These are phyloP conservation scores for Gallinago stenura DNA, from an alignment of 2,797 vertebrate species.

Conservation along the genomic window DNA sequence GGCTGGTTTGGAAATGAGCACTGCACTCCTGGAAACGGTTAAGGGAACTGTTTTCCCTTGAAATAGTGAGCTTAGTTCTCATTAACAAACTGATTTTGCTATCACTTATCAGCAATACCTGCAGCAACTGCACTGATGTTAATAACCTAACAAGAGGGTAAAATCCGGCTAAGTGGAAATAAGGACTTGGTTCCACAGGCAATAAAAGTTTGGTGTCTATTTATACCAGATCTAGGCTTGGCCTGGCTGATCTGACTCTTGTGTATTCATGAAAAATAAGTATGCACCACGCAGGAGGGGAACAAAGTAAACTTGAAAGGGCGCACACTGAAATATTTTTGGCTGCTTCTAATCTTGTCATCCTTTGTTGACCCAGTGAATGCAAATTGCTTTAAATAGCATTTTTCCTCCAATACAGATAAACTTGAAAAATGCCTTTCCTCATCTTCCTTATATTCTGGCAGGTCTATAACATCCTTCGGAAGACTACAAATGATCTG, in stretches of 20 bases:
- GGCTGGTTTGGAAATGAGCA: neutral
- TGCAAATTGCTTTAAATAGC: neutral
- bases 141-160: neutral
- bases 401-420: neutral
- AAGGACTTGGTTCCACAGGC: neutral
- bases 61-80: neutral
- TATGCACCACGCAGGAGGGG: neutral
- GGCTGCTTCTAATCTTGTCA: neutral
- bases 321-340: neutral
- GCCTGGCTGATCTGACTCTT: neutral
- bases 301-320: neutral
- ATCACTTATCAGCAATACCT: neutral
- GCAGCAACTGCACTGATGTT: neutral
- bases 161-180: neutral
- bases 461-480: neutral
- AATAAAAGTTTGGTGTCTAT: neutral
- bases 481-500: neutral
- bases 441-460: neutral
- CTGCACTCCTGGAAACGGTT: neutral
- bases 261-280: neutral
- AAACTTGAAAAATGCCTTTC: neutral
- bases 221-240: neutral
- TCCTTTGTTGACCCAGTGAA: neutral
- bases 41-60: neutral
- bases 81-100: conserved; percentile 8